These are phyloP conservation scores for Hippopotamus amphibius DNA, from an alignment of 2,113 vertebrate genomes.

Conservation along the genomic window DNA sequence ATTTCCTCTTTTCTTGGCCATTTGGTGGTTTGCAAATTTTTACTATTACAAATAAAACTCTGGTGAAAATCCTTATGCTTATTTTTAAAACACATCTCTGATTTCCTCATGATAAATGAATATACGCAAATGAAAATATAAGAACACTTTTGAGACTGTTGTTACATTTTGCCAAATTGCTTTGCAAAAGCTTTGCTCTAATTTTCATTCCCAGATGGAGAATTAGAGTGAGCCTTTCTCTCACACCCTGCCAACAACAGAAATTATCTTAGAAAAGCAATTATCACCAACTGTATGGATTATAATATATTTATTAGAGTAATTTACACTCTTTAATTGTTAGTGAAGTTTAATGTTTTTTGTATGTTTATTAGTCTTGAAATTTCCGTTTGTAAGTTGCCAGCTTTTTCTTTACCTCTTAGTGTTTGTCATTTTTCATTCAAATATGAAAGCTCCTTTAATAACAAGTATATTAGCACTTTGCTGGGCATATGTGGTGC, in stretches of 20 bases:
- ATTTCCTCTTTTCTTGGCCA: background rate
- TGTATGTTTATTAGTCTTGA: conserved; percentile 21
- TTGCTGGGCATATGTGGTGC: background rate
- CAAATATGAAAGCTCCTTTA: background rate
- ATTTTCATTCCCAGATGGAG: conserved; percentile 13
- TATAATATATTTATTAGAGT: conserved; percentile 52
- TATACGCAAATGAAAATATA: conserved; percentile 38
- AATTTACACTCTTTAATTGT: conserved; percentile 60
- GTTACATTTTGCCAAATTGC: conserved; percentile 56
- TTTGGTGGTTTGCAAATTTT: conserved; percentile 4
- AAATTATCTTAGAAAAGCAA: conserved; percentile 58
- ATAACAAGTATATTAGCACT: background rate
- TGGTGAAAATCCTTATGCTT: background rate
- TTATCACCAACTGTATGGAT: conserved; percentile 49
- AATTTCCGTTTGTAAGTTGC: background rate
- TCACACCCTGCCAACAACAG: background rate
- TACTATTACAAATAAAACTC: background rate
- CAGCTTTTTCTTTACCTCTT: conserved; percentile 11
- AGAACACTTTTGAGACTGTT: conserved; percentile 15
- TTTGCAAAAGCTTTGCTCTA: conserved; percentile 23
- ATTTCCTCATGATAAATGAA: conserved; percentile 48
- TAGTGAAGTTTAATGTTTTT: conserved; percentile 45
- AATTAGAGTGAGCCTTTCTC: conserved; percentile 7
- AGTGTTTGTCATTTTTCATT: conserved; percentile 12
- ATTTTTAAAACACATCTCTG: background rate